A percentile compares a stretch with the other conserved stretches of the same genome.
Conservation (phyloP, 2,888 invertebrate genomes). For the Eilema depressum region DNA sequence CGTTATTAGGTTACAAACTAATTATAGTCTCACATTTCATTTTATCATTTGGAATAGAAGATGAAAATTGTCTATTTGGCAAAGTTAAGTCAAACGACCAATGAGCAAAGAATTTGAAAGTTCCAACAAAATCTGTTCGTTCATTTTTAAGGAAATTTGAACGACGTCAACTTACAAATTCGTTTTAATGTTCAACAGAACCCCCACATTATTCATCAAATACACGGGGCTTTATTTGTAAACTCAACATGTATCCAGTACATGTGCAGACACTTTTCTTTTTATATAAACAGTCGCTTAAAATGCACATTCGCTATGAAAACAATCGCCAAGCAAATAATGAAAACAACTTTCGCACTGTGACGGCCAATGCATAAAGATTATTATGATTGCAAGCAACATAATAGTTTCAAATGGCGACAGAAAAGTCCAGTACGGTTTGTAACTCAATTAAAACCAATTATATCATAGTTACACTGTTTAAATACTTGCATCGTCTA, state of each 20-base stretch:
- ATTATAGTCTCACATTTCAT: background rate
- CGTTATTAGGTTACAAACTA: background rate
- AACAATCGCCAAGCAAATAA: conserved; percentile 71
- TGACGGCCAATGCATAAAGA: conserved; percentile 44
- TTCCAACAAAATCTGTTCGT: background rate
- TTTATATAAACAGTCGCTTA: conserved; percentile 50
- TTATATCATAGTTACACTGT: conserved; percentile 14
- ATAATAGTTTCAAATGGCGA: conserved; percentile 23
- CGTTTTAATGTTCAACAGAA: background rate
- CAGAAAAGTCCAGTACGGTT: conserved; percentile 27
- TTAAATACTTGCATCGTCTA: conserved; percentile 16
- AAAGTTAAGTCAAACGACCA: background rate
- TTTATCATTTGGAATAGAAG: background rate
- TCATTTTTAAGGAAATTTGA: background rate
- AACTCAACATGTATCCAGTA: conserved; percentile 3
- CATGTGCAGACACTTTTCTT: conserved; percentile 21
- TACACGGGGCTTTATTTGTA: background rate
- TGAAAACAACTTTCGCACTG: conserved; percentile 64
- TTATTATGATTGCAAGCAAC: conserved; percentile 39
- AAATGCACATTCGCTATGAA: conserved; percentile 53
- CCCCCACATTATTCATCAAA: background rate
- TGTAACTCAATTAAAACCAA: conserved; percentile 11
- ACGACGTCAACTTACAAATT: background rate
- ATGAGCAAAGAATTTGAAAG: background rate
- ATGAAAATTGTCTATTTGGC: background rate